Evolutionary conservation across 2,888 invertebrate genomes (phyloP).

Genomic region (Boloria euphrosyne): DNA sequence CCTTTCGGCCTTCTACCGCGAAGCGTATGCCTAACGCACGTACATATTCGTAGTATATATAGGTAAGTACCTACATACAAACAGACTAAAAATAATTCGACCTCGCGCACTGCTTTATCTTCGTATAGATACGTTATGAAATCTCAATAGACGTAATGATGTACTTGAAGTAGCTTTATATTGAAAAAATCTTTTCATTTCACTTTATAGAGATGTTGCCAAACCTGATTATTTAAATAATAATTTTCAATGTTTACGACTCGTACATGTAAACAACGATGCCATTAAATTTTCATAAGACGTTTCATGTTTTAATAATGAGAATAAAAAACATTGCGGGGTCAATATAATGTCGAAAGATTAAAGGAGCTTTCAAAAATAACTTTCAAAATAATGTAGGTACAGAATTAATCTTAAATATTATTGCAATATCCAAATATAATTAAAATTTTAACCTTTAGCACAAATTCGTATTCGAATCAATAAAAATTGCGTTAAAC

Average conservation of each 20-base stretch:
- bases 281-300: slow-evolving; percentile 35
- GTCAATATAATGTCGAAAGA: slow-evolving; percentile 34
- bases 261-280: slow-evolving; percentile 29
- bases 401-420: slow-evolving; percentile 5
- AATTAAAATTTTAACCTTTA: slow-evolving; percentile 20
- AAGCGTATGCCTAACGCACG: slow-evolving; percentile 42
- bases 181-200: slow-evolving; percentile 12
- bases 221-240: slow-evolving; percentile 18
- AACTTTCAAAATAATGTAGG: slow-evolving; percentile 16
- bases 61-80: background rate
- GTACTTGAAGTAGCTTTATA: background rate
- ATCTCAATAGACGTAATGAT: slow-evolving; percentile 25
- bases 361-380: slow-evolving; percentile 30
- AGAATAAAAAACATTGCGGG: slow-evolving; percentile 31
- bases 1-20: slow-evolving; percentile 58
- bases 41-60: slow-evolving; percentile 35
- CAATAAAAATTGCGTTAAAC: background rate
- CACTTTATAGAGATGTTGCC: slow-evolving; percentile 25
- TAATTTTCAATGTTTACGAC: slow-evolving; percentile 29
- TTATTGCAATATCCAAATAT: slow-evolving; percentile 17
- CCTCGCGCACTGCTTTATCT: slow-evolving; percentile 36
- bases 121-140: slow-evolving; percentile 20
- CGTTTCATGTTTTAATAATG: slow-evolving; percentile 37
- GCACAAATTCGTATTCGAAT: slow-evolving; percentile 1
- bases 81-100: slow-evolving; percentile 51